These are phyloP conservation scores for Blastobasis lacticolella DNA, from an alignment of 2,888 invertebrate genomes.

Conservation along the genomic window DNA sequence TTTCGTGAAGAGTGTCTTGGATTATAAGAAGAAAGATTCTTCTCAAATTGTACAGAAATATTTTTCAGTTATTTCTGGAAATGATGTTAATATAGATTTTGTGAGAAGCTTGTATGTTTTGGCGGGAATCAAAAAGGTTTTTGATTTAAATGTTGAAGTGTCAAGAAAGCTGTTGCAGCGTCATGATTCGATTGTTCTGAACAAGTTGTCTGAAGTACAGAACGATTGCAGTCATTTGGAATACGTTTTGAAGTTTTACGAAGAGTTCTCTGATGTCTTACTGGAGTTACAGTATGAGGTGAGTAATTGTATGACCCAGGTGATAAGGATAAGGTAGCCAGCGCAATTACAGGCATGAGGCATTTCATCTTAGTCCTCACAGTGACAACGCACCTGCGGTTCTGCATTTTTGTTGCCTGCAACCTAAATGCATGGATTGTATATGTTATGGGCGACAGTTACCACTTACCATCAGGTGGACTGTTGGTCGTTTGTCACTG, in stretches of 20 bases:
- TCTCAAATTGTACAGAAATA: conserved; percentile 1
- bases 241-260: conserved; percentile 26
- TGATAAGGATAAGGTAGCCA: no score
- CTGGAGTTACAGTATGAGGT: conserved; percentile 30
- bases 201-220: conserved; percentile 10
- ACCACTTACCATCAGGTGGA: no score
- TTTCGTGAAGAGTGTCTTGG: conserved; percentile 16
- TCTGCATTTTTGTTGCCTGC: no score
- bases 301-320: conserved; percentile 7
- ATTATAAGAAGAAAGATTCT: conserved; percentile 2
- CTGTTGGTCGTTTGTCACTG: no score
- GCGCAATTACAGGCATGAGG: no score
- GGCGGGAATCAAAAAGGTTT: conserved; percentile 9
- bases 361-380: no score
- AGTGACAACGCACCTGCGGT: no score
- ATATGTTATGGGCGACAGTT: no score
- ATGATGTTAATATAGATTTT: no score
- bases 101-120: conserved; percentile 15
- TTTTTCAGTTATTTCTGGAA: conserved; percentile 7
- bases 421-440: no score
- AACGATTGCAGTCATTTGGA: conserved; percentile 12
- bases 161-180: conserved; percentile 14
- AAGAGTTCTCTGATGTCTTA: conserved; percentile 23
- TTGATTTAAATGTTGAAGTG: conserved; percentile 14
- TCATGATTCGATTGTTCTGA: conserved; percentile 13